Base-by-base conservation (phyloP, 2,113 vertebrate species). In the Dissostichus mawsoni region DNA sequence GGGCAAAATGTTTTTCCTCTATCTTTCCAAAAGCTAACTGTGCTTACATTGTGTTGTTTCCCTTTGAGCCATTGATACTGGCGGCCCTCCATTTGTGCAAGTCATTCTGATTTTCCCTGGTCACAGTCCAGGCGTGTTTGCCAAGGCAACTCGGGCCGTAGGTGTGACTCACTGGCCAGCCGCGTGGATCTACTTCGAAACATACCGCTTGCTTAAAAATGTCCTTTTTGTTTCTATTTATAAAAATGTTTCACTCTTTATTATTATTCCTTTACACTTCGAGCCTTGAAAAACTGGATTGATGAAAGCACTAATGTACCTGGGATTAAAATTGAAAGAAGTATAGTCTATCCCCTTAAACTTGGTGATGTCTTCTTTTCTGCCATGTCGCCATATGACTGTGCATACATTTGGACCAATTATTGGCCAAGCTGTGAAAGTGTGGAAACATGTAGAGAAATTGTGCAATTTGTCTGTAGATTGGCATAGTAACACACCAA, bases 61-160 rank as follows among this genome's bases (percentile, higher is more conserved):
- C 84, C 83, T 92, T 92, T 90, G 91, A 91, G 87, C 71, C 87
- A 93, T 69, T 78, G 87, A 93, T 86, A 92, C 84, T 70, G 73
- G 80, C 63, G 1, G 85, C 50, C 33, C 63, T 88, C 61, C 72
- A 74, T 90, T 90, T 90, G 78, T 90, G 90, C 90, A 91, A 92
- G 89, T 92, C 90, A 91, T 91, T 85, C 92, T 87, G 81, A 80
- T 76, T 85, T 81, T 65, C 17, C 16, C 83, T 86, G 87, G 86
- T 90, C 87, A 80, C 72, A 61, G 78, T 87, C 82, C 91, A 88
- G 82, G 58, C 58, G 9, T 33, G 88, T 90, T 91, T 89, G 88
- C 87, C 76, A 87, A 74, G 53, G 76, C 84, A 80, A 89, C 82
- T 57, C 50, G 86, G 83, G 84, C 86, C 88, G 81, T 85, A 68